These are phyloP conservation scores for Ianthella basta DNA, from an alignment of 37 sponge, comb jelly and placozoan genomes.

Conservation along the genomic window DNA sequence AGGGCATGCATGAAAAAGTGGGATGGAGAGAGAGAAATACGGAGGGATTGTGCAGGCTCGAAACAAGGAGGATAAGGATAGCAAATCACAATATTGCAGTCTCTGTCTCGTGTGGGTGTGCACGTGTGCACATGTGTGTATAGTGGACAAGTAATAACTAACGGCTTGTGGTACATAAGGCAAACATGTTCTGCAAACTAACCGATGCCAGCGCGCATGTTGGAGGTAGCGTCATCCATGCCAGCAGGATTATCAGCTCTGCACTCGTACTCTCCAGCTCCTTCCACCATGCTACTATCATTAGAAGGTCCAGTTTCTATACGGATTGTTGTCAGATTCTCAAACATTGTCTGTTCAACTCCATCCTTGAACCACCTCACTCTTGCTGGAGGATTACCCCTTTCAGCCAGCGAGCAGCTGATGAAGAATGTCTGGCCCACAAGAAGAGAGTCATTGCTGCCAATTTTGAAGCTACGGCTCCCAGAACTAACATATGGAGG, in stretches of 20 bases:
- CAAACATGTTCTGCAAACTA: neutral
- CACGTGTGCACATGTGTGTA: no score
- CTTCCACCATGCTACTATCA: neutral
- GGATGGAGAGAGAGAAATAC: neutral
- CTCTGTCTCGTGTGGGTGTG: no score
- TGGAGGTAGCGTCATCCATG: neutral
- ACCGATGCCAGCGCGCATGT: neutral
- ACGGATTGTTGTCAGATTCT: neutral
- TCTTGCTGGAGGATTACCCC: neutral
- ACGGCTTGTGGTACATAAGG: neutral
- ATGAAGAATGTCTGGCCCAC: neutral
- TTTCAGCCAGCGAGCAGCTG: neutral
- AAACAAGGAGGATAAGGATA: neutral
- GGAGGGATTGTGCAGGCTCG: neutral
- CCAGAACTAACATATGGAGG: constrained; percentile 14
- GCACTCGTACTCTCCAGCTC: constrained; percentile 6
- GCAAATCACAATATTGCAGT: no score
- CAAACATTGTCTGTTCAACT: neutral
- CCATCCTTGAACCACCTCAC: neutral
- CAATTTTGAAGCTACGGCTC: neutral
- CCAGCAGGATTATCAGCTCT: constrained; percentile 1
- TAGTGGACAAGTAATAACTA: neutral
- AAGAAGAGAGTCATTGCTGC: constrained; percentile 1
- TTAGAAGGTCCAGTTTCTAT: neutral
- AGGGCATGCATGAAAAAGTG: neutral